These are phyloP conservation scores for Tyrannus savana DNA, from an alignment of 2,113 vertebrate genomes.

Conservation along the genomic window DNA sequence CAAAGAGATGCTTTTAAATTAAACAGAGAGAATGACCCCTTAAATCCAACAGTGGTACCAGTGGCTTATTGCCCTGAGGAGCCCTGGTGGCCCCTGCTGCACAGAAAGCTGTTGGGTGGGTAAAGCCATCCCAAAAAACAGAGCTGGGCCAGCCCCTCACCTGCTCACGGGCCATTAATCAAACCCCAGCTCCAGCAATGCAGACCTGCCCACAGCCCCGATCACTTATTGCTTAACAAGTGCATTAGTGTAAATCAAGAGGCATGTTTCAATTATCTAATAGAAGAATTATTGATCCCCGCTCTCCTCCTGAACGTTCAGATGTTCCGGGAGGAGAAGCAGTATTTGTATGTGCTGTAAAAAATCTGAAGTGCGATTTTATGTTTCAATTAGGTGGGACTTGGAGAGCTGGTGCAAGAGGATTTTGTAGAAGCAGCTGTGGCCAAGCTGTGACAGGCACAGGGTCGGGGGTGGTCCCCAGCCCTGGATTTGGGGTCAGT, in stretches of 20 bases:
- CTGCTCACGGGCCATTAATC: background rate
- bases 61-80: background rate
- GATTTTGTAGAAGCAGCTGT: background rate
- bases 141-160: background rate
- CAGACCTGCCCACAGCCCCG: conserved; percentile 9
- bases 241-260: conserved; percentile 71
- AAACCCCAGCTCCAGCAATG: background rate
- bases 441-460: background rate
- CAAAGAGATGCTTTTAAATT: background rate
- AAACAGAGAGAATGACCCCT: background rate
- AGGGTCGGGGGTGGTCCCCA: background rate
- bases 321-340: conserved; percentile 43
- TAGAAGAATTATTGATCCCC: conserved; percentile 67
- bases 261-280: conserved; percentile 67
- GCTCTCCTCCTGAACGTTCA: background rate
- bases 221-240: conserved; percentile 63
- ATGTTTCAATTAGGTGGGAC: conserved; percentile 32
- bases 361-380: conserved; percentile 2
- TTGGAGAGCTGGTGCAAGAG: background rate
- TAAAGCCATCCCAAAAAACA: background rate
- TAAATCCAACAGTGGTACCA: background rate
- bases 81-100: background rate
- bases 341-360: conserved; percentile 44
- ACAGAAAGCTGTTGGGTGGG: background rate
- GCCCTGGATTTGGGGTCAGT: background rate